Base-by-base conservation (phyloP, 1,140 invertebrate genomes). In the Microplitis demolitor region DNA sequence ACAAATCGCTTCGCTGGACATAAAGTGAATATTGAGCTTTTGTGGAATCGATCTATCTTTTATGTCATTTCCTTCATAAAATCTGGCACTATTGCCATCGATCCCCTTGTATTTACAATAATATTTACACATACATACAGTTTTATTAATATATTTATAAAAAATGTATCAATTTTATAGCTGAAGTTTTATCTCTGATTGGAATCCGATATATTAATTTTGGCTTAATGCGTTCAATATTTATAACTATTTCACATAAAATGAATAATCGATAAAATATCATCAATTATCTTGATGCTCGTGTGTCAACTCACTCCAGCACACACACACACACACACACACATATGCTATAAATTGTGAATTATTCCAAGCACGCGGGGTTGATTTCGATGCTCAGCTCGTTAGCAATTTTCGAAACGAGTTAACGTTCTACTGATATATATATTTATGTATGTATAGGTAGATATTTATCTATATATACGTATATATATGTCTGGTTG, bases 341-440 rank as follows among this genome's bases (percentile, higher is more conserved):
- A 8, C 8, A 69, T 11, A 39, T 24, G 67, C 14, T 45, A 62
- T 62, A 62, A 70, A 70, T 70, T 14, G 39, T 34, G 60, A 70
- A 70, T 62, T 70, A 70, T 62, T 62, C 37, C 34, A 61, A 45
- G 50, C 58, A 62, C 37, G 16, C 60, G 31, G 33, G 35, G 31
- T 51, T 68, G 51, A 37, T 50, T 50, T 33, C 24, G 24, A 50
- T 50, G 14, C 61, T 70, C 39, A 51, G 37, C 37, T 62, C 50
- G 45, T 70, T 62, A 62, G 33, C 69, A 51, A 69, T 45, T 69
- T 56, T 16, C 68, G 24, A 45, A 61, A 45, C 56, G 39, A 61
- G 60, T 31, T 60, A 54, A 3, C 6, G 33, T 9, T 31, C 5
- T 39, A 24, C 33, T n/a, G 11, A 13, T 2, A 4, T 31, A 11